A percentile compares a stretch with the other conserved stretches of the same genome.
Evolutionary conservation across 2,113 vertebrate species (phyloP).

Genomic region (Muntiacus muntjak): DNA sequence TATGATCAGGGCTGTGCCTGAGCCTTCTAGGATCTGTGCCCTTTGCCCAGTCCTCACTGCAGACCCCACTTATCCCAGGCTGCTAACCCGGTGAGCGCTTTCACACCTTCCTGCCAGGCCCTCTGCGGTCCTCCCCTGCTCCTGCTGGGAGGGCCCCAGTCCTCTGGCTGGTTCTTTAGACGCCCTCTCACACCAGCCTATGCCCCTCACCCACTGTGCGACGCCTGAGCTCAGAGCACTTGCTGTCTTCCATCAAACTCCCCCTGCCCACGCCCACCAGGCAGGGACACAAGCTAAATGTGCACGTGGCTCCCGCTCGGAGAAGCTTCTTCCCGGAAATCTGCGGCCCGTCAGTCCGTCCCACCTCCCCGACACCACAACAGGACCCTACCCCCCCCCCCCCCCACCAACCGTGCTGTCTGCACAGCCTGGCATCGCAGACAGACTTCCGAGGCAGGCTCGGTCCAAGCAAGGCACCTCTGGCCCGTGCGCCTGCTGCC

Average conservation of each 20-base stretch:
- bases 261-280: not conserved
- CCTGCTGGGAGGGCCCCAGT: not conserved
- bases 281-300: not conserved
- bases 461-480: slow-evolving; percentile 1
- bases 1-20: not conserved
- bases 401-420: not conserved
- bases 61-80: not conserved
- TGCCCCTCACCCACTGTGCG: too few relatives aligned
- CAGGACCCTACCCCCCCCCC: too few relatives aligned
- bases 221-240: not conserved
- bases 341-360: not conserved
- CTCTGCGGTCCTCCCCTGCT: not conserved
- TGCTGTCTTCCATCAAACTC: not conserved
- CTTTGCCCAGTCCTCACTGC: not conserved
- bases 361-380: not conserved
- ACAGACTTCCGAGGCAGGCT: not conserved
- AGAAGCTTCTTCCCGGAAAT: not conserved
- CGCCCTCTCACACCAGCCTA: not conserved
- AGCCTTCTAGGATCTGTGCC: not conserved
- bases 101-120: not conserved
- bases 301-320: not conserved
- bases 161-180: not conserved
- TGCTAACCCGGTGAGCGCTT: not conserved
- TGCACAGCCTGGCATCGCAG: not conserved
- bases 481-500: not conserved